Conservation (phyloP, 1,140 invertebrate species). For the Drosophila simulans region DNA sequence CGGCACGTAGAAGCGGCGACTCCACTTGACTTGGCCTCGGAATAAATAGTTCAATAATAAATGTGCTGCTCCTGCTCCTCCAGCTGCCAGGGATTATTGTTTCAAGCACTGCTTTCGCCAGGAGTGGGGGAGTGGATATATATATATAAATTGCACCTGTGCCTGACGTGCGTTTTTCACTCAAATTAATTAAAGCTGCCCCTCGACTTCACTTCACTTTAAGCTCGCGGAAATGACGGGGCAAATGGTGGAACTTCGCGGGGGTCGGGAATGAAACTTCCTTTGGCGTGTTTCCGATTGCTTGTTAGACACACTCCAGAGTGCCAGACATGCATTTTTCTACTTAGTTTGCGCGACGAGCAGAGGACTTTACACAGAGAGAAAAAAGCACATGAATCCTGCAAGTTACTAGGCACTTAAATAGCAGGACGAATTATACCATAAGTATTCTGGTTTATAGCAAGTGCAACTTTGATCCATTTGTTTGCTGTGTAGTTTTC, state of each 20-base stretch:
- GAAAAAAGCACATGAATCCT: background rate
- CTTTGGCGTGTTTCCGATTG: slow-evolving; percentile 71
- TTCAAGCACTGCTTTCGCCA: slow-evolving; percentile 48
- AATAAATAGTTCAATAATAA: slow-evolving; percentile 80
- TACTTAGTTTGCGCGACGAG: slow-evolving; percentile 54
- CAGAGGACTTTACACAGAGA: slow-evolving; percentile 1
- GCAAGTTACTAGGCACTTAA: too few relatives aligned
- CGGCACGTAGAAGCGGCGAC: slow-evolving; percentile 63
- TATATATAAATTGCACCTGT: slow-evolving; percentile 79
- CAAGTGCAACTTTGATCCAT: background rate
- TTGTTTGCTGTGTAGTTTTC: slow-evolving; percentile 8
- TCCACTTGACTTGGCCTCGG: slow-evolving; percentile 57
- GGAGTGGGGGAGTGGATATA: background rate
- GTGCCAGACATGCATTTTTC: slow-evolving; percentile 77
- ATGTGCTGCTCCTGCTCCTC: slow-evolving; percentile 57
- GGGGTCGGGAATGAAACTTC: slow-evolving; percentile 10
- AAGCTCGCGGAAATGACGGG: slow-evolving; percentile 52
- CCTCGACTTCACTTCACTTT: slow-evolving; percentile 18
- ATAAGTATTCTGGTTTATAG: too few relatives aligned
- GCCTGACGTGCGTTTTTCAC: slow-evolving; percentile 49
- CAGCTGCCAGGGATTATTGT: slow-evolving; percentile 79
- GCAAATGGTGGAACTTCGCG: slow-evolving; percentile 7
- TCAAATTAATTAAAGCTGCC: slow-evolving; percentile 71
- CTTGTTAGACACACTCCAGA: slow-evolving; percentile 57
- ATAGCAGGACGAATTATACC: too few relatives aligned